Percentiles rank a stretch among this genome's conserved stretches.
These are phyloP conservation scores for Notodonta dromedarius DNA, from an alignment of 2,888 invertebrate genomes.

Conservation along the genomic window DNA sequence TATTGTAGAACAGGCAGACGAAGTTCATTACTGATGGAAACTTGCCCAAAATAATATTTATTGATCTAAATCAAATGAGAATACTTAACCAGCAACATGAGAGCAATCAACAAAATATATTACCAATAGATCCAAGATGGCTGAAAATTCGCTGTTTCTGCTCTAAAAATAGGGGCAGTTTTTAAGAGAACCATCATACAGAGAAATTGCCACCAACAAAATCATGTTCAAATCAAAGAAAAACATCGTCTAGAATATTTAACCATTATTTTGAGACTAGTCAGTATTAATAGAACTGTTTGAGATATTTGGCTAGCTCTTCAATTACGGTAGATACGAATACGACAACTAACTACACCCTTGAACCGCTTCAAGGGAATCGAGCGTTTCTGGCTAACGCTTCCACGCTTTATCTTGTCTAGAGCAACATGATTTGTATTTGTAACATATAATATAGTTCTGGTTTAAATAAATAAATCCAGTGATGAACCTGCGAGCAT, in stretches of 20 bases:
- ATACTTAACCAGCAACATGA: conserved; percentile 33
- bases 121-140: neutral
- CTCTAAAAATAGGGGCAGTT: neutral
- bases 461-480: conserved; percentile 16
- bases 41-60: conserved; percentile 63
- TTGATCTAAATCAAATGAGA: conserved; percentile 43
- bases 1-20: conserved; percentile 45
- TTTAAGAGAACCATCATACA: neutral
- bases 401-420: conserved; percentile 7
- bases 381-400: conserved; percentile 10
- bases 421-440: conserved; percentile 1
- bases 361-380: conserved; percentile 11
- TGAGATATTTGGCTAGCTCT: conserved; percentile 5
- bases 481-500: conserved; percentile 13
- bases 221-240: no score
- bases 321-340: neutral
- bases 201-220: neutral
- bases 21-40: conserved; percentile 57
- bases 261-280: neutral
- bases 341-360: conserved; percentile 7
- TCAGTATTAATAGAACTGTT: conserved; percentile 7
- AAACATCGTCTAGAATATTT: neutral
- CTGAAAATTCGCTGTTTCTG: neutral
- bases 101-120: conserved; percentile 13
- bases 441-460: neutral